Conservation (phyloP, 2,113 vertebrate species). For the Gallinago undulata region DNA sequence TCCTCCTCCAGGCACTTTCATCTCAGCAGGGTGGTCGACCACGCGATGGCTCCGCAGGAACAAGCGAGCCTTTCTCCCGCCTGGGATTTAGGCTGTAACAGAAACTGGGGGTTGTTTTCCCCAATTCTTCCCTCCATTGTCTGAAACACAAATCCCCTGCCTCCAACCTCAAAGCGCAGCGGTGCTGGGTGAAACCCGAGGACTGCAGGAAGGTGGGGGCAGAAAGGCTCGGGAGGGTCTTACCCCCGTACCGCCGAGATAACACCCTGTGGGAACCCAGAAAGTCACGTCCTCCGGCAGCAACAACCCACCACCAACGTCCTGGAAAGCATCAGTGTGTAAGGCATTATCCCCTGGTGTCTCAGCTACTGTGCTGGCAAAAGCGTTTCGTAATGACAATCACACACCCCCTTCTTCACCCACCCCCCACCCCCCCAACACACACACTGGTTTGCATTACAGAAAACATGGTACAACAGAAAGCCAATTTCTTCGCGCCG, state of each 20-base stretch:
- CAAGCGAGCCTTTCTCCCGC: background rate
- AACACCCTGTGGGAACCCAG: background rate
- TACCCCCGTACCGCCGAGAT: background rate
- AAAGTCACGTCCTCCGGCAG: background rate
- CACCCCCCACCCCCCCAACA: background rate
- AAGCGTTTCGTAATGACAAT: slow-evolving; percentile 34
- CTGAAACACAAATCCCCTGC: background rate
- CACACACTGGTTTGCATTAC: slow-evolving; percentile 57
- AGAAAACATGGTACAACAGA: background rate
- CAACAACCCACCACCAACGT: background rate
- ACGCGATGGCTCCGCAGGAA: background rate
- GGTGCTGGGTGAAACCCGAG: background rate
- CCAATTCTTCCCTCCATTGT: background rate
- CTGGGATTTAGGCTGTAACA: background rate
- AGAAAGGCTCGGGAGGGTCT: background rate
- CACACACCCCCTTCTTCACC: background rate
- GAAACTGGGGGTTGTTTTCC: background rate
- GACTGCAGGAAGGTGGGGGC: background rate
- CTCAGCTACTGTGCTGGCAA: slow-evolving; percentile 65
- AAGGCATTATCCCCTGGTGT: slow-evolving; percentile 41
- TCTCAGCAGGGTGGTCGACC: background rate
- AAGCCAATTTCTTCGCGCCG: slow-evolving; percentile 13
- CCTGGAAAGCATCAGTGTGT: slow-evolving; percentile 47
- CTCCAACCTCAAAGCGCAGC: background rate
- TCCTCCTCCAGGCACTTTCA: background rate